Evolutionary conservation across 2,797 vertebrate genomes (phyloP).

Genomic region (Gallinago solitaria): DNA sequence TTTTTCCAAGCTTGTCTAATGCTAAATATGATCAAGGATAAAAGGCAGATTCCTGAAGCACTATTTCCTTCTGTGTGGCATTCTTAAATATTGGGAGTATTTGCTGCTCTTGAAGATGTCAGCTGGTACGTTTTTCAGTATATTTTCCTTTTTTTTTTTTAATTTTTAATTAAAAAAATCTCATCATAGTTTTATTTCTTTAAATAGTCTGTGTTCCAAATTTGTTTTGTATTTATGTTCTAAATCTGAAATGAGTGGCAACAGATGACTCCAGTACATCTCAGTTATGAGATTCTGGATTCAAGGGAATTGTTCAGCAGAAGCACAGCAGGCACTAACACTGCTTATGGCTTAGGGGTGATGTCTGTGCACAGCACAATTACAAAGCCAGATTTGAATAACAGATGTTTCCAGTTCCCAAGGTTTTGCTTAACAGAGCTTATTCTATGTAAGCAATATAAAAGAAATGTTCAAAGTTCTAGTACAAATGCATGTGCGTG

Average conservation of each 20-base stretch:
- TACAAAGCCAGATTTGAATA: not conserved
- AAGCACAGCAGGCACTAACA: not conserved
- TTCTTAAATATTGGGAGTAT: not conserved
- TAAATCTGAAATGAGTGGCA: not conserved
- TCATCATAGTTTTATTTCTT: not conserved
- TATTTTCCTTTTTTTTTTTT: not conserved
- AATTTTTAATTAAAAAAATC: not conserved
- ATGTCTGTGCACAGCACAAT: not conserved
- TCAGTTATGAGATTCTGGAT: not conserved
- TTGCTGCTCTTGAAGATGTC: not conserved
- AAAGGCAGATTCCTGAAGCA: not conserved
- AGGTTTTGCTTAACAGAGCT: not conserved
- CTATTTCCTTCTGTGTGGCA: not conserved
- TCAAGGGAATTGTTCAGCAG: not conserved
- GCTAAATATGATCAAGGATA: not conserved
- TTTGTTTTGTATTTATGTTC: not conserved
- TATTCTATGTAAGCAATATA: not conserved
- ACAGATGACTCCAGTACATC: not conserved
- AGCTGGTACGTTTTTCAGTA: not conserved
- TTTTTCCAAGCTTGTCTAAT: not conserved
- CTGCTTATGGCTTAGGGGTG: not conserved
- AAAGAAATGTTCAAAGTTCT: not conserved
- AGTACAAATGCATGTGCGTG: not conserved
- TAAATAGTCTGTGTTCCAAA: not conserved
- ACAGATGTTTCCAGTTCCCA: constrained; percentile 16